Percentiles rank a stretch among this genome's conserved stretches.
phyloP scores from a whole-genome alignment of 2,797 vertebrate genomes.

The Arremon aurantiirostris region DNA sequence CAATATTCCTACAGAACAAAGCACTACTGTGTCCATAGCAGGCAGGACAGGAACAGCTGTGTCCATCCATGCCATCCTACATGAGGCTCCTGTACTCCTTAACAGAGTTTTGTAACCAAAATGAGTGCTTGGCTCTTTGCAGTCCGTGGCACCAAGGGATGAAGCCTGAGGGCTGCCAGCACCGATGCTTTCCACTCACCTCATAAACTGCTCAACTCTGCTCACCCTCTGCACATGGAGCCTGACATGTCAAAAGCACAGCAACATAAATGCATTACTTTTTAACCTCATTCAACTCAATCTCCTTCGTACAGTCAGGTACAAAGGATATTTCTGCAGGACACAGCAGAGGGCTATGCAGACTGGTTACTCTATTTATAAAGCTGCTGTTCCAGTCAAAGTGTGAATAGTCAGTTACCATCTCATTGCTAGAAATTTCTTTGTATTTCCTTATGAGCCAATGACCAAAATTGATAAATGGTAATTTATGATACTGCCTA shows the following conservation, averaged over 20 bases:
- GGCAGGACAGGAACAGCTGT: not conserved
- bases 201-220: not conserved
- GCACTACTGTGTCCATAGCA: not conserved
- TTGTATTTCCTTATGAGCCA: not conserved
- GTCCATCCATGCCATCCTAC: not conserved
- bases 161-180: not conserved
- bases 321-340: not conserved
- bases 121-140: not conserved
- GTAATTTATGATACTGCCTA: not conserved
- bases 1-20: not conserved
- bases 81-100: not conserved
- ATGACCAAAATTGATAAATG: not conserved
- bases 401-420: not conserved
- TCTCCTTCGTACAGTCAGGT: not conserved
- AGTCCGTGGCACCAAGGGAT: not conserved
- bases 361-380: not conserved
- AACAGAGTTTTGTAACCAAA: not conserved
- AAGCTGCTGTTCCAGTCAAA: not conserved
- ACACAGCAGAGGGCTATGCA: not conserved
- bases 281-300: not conserved
- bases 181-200: not conserved
- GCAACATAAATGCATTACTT: not conserved
- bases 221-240: not conserved
- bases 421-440: not conserved
- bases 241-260: not conserved